phyloP scores from a whole-genome alignment of 2,113 vertebrate species.

The Peromyscus californicus region DNA sequence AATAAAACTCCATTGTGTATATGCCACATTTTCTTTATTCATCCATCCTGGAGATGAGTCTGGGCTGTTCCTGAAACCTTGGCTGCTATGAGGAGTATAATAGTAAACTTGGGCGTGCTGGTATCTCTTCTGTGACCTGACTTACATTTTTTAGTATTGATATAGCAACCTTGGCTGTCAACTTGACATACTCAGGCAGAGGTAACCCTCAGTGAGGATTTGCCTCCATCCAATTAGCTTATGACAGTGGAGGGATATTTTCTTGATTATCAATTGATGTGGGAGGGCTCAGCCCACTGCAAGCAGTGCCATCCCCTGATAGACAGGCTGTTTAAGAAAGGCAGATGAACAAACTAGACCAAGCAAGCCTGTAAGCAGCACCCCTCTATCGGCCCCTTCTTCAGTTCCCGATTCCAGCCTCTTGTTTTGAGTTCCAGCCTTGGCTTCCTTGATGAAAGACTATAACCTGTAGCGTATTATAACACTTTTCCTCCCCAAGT shows the following conservation, averaged over 20 bases:
- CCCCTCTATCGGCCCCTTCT: too few species aligned
- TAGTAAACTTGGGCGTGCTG: background rate
- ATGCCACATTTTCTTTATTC: background rate
- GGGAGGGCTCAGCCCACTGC: background rate
- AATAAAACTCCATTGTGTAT: background rate
- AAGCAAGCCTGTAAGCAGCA: background rate
- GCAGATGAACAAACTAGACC: background rate
- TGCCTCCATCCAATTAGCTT: background rate
- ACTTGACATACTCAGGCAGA: background rate
- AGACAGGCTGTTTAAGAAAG: background rate
- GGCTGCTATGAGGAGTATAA: background rate
- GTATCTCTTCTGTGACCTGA: background rate
- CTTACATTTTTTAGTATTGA: background rate
- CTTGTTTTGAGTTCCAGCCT: background rate
- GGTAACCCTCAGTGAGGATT: background rate
- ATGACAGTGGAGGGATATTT: too few species aligned
- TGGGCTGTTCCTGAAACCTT: background rate
- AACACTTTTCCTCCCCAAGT: too few species aligned
- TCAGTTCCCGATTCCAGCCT: background rate
- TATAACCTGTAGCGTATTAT: background rate
- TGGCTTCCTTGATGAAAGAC: background rate
- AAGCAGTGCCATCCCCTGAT: background rate
- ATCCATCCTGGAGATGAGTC: background rate
- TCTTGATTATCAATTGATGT: background rate
- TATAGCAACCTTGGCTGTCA: background rate